A percentile compares a stretch with the other conserved stretches of the same genome.
Conservation (phyloP, 2,797 vertebrate genomes). For the Phrynocephalus forsythii region DNA sequence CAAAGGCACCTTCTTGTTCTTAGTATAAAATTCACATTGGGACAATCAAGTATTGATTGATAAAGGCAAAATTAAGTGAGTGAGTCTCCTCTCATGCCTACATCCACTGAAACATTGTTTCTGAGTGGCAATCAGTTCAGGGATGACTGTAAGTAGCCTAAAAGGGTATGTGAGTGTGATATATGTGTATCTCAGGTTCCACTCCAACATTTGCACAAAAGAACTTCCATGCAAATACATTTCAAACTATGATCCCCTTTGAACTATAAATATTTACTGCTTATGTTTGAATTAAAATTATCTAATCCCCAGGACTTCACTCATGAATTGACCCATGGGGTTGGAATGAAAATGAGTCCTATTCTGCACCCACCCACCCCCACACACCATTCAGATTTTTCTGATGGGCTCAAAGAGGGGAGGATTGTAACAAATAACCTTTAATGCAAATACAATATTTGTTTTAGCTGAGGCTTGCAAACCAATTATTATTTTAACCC, state of each 20-base stretch:
- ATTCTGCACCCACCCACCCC: background rate
- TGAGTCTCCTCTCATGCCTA: background rate
- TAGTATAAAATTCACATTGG: too few relatives aligned
- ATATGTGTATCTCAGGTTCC: background rate
- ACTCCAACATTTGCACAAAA: background rate
- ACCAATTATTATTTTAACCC: conserved; percentile 50
- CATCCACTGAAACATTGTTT: background rate
- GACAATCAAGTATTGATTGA: too few relatives aligned
- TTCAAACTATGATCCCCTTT: conserved; percentile 21
- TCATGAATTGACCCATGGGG: background rate
- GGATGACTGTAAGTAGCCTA: background rate
- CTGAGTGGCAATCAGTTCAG: background rate
- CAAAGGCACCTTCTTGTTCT: too few relatives aligned
- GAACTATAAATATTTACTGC: conserved; percentile 45
- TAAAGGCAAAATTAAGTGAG: too few relatives aligned
- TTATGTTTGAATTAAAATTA: conserved; percentile 27
- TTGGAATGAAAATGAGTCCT: conserved; percentile 26
- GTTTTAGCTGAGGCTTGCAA: conserved; percentile 52
- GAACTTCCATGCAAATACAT: conserved; percentile 22
- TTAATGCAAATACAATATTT: conserved; percentile 51
- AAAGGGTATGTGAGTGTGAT: background rate
- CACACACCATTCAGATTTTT: conserved; percentile 4
- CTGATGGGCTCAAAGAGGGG: conserved; percentile 6
- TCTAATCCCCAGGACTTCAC: conserved; percentile 26
- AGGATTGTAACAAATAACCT: conserved; percentile 35